Percentiles rank a stretch among this genome's conserved stretches.
Conservation (phyloP, 2,888 invertebrate species). For the Phania funesta region DNA sequence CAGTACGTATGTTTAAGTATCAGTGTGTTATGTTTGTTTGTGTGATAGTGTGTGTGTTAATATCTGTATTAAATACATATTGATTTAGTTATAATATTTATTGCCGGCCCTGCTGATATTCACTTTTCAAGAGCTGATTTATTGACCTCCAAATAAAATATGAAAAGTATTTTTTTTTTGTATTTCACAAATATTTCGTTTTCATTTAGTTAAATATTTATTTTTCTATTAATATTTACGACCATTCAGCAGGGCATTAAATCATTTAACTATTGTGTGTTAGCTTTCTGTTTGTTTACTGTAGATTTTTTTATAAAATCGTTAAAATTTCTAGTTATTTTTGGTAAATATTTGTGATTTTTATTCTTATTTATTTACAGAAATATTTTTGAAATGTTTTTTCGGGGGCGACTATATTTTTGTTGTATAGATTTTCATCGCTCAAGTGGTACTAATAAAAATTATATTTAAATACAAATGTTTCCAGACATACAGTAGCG, state of each 20-base stretch:
- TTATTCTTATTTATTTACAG: background rate
- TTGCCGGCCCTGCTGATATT: constrained; percentile 29
- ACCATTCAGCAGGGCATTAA: constrained; percentile 44
- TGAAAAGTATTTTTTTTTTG: constrained; percentile 1
- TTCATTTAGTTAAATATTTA: constrained; percentile 56
- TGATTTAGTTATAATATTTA: constrained; percentile 38
- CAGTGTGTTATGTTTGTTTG: background rate
- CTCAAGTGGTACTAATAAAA: constrained; percentile 18
- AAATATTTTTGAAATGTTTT: background rate
- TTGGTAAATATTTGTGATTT: constrained; percentile 21
- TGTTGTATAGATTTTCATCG: constrained; percentile 12
- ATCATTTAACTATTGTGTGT: constrained; percentile 19
- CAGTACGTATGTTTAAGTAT: background rate
- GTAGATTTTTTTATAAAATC: background rate
- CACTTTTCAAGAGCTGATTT: constrained; percentile 46
- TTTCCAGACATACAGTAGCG: too few species aligned
- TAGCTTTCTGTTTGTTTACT: background rate
- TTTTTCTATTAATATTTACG: constrained; percentile 56
- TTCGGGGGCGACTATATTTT: constrained; percentile 13
- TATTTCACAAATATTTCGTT: background rate
- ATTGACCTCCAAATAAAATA: constrained; percentile 57
- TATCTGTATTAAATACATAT: constrained; percentile 30
- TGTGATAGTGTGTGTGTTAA: background rate
- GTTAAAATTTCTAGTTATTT: background rate
- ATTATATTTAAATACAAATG: too few species aligned